A percentile compares a stretch with the other conserved stretches of the same genome.
Evolutionary conservation across 2,797 vertebrate species (phyloP).

Genomic region (Lemur catta): DNA sequence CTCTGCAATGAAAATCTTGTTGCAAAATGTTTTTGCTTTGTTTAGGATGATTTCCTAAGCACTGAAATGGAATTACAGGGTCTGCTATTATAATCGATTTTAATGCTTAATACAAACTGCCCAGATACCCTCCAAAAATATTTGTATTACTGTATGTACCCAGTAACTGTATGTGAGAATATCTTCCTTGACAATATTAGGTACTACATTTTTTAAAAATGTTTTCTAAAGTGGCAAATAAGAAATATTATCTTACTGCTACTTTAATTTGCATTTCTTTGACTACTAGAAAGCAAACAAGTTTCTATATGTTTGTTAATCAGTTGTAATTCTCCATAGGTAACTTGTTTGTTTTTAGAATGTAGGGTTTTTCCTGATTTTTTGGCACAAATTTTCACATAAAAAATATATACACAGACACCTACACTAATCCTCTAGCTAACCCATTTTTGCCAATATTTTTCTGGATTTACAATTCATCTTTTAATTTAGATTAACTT

Average conservation of each 20-base stretch:
- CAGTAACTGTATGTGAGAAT: not conserved
- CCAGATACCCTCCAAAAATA: not conserved
- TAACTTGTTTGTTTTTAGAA: not conserved
- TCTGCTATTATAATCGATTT: not conserved
- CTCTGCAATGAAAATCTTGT: not conserved
- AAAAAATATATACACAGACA: not conserved
- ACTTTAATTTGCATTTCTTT: not conserved
- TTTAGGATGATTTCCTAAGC: not conserved
- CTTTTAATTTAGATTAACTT: constrained; percentile 4
- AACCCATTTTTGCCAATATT: not conserved
- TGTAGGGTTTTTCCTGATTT: not conserved
- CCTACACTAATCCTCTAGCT: not conserved
- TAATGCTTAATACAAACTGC: not conserved
- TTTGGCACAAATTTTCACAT: not conserved
- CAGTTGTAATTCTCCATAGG: not conserved
- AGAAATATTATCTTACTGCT: not conserved
- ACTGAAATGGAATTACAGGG: not conserved
- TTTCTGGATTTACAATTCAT: not conserved
- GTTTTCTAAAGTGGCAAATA: not conserved
- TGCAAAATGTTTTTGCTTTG: not conserved
- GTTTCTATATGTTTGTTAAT: not conserved
- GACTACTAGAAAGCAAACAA: not conserved
- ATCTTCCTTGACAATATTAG: not conserved
- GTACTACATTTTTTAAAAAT: not conserved
- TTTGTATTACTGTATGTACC: not conserved